Base-by-base conservation (phyloP, 2,888 invertebrate species). In the Carpatolechia fugitivella region DNA sequence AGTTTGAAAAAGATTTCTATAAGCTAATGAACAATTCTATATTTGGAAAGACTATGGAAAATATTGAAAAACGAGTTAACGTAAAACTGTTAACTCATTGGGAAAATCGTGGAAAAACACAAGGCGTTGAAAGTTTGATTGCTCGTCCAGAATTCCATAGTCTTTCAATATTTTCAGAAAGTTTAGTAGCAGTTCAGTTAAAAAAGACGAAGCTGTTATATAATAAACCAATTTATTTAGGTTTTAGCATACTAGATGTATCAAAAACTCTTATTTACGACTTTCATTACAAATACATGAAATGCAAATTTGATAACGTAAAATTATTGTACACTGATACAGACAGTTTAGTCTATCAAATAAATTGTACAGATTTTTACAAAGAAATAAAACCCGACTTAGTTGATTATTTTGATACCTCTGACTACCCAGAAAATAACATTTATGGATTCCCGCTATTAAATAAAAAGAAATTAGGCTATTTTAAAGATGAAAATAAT, bases 1-100 rank as follows among this genome's bases (percentile, higher is more conserved):
- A 72, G 13, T 82, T 78, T 62, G 70, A 80, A 60, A 80, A 78
- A 69, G 71, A 78, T 60, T 73, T 76, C 55, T 81, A 63, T 55
- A 81, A 84, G 60, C 58, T 78, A 11, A 73, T 78, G 69, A 80
- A 76, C 44, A 83, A 83, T 59, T 60, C 74, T 0, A 60, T 78
- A 0, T 80, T 72, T 60, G 78, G 80, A 0, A 80, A 82, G 57
- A 73, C 70, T 0, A 70, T 78, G 64, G 73, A 75, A 60, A 75
- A 73, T 56, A 65, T 73, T 11, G 63, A 70, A 56, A 72, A 72
- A 55, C 58, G 69, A 49, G 71, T 65, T 24, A 62, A 73, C 59
- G 67, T 80, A 0, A 72, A 66, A 56, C 55, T 78, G 24, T 49
- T 75, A 18, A 72, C 69, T 4, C 64, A 74, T 47, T 79, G 73